These are phyloP conservation scores for Triplophysa yarkandensis DNA, from an alignment of 2,797 vertebrate genomes.

Conservation along the genomic window DNA sequence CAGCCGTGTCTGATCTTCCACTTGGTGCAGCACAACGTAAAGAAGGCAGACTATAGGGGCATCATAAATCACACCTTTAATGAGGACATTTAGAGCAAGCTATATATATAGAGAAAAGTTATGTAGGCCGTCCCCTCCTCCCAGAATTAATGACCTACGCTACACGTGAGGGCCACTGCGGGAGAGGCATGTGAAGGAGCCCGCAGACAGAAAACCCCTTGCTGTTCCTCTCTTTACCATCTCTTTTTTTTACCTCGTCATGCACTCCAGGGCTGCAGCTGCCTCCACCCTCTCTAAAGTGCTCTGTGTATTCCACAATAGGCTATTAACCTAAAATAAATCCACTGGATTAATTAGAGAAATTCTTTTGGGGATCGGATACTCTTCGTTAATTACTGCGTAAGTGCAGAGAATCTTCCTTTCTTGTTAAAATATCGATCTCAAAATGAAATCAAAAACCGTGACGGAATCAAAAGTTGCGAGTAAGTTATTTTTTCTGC, in stretches of 20 bases:
- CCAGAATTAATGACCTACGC: slow-evolving; percentile 56
- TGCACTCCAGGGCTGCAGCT: slow-evolving; percentile 20
- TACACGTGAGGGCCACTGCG: slow-evolving; percentile 32
- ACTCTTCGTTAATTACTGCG: slow-evolving; percentile 40
- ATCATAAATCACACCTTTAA: slow-evolving; percentile 60
- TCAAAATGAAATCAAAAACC: background rate
- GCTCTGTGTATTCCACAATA: slow-evolving; percentile 43
- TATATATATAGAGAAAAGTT: slow-evolving; percentile 54
- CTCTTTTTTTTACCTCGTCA: slow-evolving; percentile 40
- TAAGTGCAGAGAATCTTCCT: background rate
- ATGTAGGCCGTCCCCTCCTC: slow-evolving; percentile 58
- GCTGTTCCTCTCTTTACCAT: slow-evolving; percentile 12
- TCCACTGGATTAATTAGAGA: slow-evolving; percentile 36
- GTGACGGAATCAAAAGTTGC: too few relatives aligned
- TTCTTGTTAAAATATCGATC: slow-evolving; percentile 15
- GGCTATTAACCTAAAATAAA: slow-evolving; percentile 42
- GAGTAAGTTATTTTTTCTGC: too few relatives aligned
- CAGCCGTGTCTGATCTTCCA: slow-evolving; percentile 15
- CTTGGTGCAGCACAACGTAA: slow-evolving; percentile 24
- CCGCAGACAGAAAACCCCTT: slow-evolving; percentile 43
- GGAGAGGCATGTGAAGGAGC: slow-evolving; percentile 30
- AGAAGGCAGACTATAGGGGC: slow-evolving; percentile 37
- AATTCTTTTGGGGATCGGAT: slow-evolving; percentile 31
- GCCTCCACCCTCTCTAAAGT: background rate
- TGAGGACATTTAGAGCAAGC: slow-evolving; percentile 56